These are phyloP conservation scores for Cuniculus paca DNA, from an alignment of 2,797 vertebrate species.

Conservation along the genomic window DNA sequence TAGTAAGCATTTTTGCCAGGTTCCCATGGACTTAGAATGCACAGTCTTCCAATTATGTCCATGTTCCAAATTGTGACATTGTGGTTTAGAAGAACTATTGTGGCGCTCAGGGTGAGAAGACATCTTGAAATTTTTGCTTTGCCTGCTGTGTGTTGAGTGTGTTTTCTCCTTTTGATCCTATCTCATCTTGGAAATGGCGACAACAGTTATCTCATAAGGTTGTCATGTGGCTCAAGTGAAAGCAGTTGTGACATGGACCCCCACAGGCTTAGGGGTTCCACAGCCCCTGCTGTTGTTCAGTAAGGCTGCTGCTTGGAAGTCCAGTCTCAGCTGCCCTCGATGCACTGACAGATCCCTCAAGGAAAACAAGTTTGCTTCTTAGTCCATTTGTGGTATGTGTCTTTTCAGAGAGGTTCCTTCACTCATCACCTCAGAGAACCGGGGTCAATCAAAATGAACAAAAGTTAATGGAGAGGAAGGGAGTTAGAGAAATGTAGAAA, in stretches of 20 bases:
- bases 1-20: background rate
- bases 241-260: background rate
- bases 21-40: background rate
- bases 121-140: background rate
- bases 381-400: background rate
- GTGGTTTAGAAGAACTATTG: background rate
- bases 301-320: background rate
- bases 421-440: background rate
- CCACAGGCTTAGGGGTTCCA: fast-evolving
- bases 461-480: background rate
- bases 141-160: background rate
- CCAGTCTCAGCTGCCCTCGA: fast-evolving
- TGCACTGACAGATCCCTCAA: background rate
- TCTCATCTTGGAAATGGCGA: background rate
- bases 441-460: background rate
- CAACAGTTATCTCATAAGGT: background rate
- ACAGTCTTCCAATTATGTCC: background rate
- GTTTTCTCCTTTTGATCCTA: background rate
- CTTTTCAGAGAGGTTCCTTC: background rate
- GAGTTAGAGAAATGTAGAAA: background rate
- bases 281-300: background rate
- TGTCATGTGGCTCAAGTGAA: background rate
- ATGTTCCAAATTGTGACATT: background rate
- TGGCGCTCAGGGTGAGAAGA: background rate
- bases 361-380: background rate